A percentile compares a stretch with the other conserved stretches of the same genome.
Evolutionary conservation across 2,797 vertebrate genomes (phyloP).

Genomic region (Sebastes minor): DNA sequence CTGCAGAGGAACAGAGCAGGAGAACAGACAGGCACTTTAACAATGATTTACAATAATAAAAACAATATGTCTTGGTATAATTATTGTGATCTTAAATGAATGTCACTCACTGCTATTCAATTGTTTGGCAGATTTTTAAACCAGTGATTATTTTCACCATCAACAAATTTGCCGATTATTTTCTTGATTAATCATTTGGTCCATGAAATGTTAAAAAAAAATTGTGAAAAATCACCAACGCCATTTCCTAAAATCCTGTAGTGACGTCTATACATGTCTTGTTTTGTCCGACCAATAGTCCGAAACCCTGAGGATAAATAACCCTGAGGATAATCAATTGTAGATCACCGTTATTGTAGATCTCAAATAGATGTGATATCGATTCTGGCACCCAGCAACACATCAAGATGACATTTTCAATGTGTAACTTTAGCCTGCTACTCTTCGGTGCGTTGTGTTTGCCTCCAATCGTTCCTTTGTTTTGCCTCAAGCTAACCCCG

Average conservation of each 20-base stretch:
- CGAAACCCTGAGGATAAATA: no score
- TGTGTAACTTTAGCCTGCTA: background rate
- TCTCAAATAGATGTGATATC: no score
- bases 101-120: no score
- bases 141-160: background rate
- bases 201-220: background rate
- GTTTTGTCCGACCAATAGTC: no score
- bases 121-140: background rate
- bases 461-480: background rate
- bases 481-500: background rate
- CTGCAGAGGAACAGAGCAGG: conserved; percentile 64
- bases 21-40: background rate
- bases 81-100: no score
- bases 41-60: background rate
- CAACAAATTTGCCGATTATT: background rate
- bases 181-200: background rate
- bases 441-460: background rate
- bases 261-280: no score
- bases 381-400: background rate
- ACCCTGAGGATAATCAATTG: no score
- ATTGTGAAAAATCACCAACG: no score
- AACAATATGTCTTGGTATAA: background rate
- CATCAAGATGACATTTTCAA: background rate
- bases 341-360: no score
- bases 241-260: no score